Evolutionary conservation across 1,140 invertebrate genomes (phyloP).

Genomic region (Drosophila asahinai): DNA sequence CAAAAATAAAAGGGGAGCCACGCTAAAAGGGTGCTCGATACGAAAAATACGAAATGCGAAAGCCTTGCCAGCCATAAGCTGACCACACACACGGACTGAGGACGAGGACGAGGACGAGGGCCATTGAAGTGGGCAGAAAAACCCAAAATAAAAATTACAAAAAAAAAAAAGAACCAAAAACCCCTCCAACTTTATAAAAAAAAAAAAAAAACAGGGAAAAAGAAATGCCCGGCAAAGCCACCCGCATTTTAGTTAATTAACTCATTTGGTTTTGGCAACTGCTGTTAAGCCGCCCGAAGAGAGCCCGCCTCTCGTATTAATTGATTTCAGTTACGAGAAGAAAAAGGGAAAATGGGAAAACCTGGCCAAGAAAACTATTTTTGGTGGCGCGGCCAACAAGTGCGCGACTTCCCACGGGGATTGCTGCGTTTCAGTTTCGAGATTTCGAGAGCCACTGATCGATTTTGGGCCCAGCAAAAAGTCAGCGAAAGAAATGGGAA

Average conservation of each 20-base stretch:
- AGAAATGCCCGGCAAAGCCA: conserved; percentile 64
- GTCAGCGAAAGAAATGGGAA: conserved; percentile 52
- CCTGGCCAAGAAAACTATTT: conserved; percentile 53
- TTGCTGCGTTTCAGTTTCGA: conserved; percentile 59
- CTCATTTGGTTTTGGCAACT: conserved; percentile 83
- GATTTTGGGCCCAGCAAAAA: conserved; percentile 63
- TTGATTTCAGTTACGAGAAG: conserved; percentile 64
- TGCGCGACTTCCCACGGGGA: conserved; percentile 77
- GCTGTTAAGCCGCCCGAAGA: conserved; percentile 64
- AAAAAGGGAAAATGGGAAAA: conserved; percentile 1
- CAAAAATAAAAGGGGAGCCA: conserved; percentile 54
- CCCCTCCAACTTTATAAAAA: conserved; percentile 3
- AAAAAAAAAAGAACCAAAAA: conserved; percentile 14
- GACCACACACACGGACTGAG: conserved; percentile 69
- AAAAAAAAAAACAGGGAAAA: conserved; percentile 11
- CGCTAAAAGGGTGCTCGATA: conserved; percentile 78
- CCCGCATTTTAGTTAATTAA: conserved; percentile 85
- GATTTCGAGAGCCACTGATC: conserved; percentile 37
- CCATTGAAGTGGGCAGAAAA: conserved; percentile 67
- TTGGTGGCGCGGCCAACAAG: conserved; percentile 48
- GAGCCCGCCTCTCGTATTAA: conserved; percentile 51
- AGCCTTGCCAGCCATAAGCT: conserved; percentile 77
- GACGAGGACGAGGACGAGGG: conserved; percentile 15
- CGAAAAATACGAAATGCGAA: conserved; percentile 32
- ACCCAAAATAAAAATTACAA: conserved; percentile 36